These are phyloP conservation scores for Amorpha juglandis DNA, from an alignment of 2,888 invertebrate species.

Conservation along the genomic window DNA sequence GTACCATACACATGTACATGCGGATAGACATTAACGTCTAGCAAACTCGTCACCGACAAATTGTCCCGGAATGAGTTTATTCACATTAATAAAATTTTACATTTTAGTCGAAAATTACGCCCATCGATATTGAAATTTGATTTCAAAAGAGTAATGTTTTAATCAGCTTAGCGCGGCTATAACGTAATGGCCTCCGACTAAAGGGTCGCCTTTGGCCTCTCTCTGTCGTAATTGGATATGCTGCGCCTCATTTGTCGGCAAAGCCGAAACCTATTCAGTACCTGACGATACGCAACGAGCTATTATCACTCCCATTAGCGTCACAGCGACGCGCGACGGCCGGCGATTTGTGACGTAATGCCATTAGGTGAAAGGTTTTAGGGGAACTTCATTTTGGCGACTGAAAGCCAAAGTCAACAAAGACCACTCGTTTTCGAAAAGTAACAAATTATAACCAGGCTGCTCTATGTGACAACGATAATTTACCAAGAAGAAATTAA, in stretches of 20 bases:
- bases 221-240: slow-evolving; percentile 67
- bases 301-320: slow-evolving; percentile 47
- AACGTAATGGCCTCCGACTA: slow-evolving; percentile 48
- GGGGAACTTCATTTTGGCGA: slow-evolving; percentile 21
- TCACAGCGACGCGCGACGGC: slow-evolving; percentile 31
- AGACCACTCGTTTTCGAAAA: neutral
- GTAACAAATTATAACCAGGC: neutral
- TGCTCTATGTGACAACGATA: too few relatives aligned
- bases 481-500: too few relatives aligned
- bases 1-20: slow-evolving; percentile 32
- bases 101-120: slow-evolving; percentile 1
- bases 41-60: neutral
- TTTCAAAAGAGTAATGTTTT: slow-evolving; percentile 47
- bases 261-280: slow-evolving; percentile 66
- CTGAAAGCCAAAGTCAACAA: neutral
- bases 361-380: slow-evolving; percentile 22
- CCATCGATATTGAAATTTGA: slow-evolving; percentile 22
- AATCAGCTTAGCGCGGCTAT: slow-evolving; percentile 59
- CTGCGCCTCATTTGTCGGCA: slow-evolving; percentile 59
- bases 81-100: slow-evolving; percentile 18
- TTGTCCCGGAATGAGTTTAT: slow-evolving; percentile 14
- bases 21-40: slow-evolving; percentile 30
- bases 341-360: slow-evolving; percentile 33
- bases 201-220: slow-evolving; percentile 47
- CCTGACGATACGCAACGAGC: slow-evolving; percentile 46